Conservation (phyloP, 2,888 invertebrate genomes). For the Caenorhabditis plicata region DNA sequence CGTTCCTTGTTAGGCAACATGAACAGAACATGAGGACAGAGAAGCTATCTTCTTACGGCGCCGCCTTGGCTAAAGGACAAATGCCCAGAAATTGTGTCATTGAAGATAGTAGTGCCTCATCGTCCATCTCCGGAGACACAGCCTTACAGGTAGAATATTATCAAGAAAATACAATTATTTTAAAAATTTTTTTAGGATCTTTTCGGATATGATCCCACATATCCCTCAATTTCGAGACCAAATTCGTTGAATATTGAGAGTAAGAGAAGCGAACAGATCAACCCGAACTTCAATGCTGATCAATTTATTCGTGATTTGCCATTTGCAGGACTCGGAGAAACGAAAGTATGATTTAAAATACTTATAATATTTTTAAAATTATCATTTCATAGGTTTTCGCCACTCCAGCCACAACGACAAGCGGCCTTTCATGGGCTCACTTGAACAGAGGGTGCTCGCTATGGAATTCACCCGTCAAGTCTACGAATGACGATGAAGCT, state of each 20-base stretch:
- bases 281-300: conserved; percentile 49
- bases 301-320: conserved; percentile 48
- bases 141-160: background rate
- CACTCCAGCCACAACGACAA: conserved; percentile 1
- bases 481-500: conserved; percentile 23
- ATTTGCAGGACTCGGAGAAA: conserved; percentile 17
- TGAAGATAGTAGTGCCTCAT: conserved; percentile 34
- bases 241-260: background rate
- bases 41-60: conserved; percentile 29
- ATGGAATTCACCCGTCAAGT: conserved; percentile 16
- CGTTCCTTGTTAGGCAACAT: conserved; percentile 10
- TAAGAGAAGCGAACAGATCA: background rate
- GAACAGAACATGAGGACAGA: conserved; percentile 1
- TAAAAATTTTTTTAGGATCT: background rate
- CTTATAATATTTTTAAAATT: background rate
- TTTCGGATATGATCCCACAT: background rate
- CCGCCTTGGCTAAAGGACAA: conserved; percentile 44
- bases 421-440: conserved; percentile 8
- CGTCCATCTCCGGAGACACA: conserved; percentile 25
- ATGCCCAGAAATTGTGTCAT: conserved; percentile 48
- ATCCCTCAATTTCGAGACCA: conserved; percentile 1
- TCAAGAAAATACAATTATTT: too few relatives aligned
- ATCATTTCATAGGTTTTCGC: background rate
- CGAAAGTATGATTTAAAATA: conserved; percentile 9
- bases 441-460: conserved; percentile 26